These are phyloP conservation scores for Rhynchonycteris naso DNA, from an alignment of 2,797 vertebrate species.

Conservation along the genomic window DNA sequence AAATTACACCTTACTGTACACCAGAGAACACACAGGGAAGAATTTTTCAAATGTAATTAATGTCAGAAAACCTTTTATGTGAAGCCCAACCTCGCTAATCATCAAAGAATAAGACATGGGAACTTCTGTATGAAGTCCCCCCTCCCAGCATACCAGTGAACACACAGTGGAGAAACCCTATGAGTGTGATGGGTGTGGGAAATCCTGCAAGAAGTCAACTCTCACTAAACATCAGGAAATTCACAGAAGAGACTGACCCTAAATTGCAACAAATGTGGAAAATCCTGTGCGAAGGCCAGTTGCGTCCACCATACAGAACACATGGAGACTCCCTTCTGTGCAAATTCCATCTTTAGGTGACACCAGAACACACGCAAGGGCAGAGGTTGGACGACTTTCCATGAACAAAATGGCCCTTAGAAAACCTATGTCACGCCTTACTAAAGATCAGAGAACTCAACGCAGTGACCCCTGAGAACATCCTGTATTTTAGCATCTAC, in stretches of 20 bases:
- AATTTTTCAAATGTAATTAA: slow-evolving; percentile 3
- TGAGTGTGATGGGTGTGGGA: not conserved
- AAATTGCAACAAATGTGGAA: not conserved
- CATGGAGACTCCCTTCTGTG: not conserved
- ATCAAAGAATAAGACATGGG: not conserved
- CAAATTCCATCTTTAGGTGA: not conserved
- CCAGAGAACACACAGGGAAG: slow-evolving; percentile 10
- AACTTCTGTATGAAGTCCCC: slow-evolving; percentile 14
- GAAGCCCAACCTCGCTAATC: slow-evolving; percentile 15
- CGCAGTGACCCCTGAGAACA: not conserved
- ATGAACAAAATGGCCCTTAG: not conserved
- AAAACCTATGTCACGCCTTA: not conserved
- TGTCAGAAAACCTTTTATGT: slow-evolving; percentile 1
- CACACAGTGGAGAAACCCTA: not conserved
- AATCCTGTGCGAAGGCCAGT: not conserved
- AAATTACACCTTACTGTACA: not conserved
- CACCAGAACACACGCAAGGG: not conserved
- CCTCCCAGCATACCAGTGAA: not conserved
- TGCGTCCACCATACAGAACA: not conserved
- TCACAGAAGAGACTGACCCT: not conserved
- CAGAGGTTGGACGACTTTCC: not conserved
- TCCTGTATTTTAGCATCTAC: not conserved
- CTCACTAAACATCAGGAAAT: not conserved
- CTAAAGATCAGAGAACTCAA: not conserved
- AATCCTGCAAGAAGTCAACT: slow-evolving; percentile 2